These are phyloP conservation scores for Dione juno DNA, from an alignment of 2,888 invertebrate species.

Conservation along the genomic window DNA sequence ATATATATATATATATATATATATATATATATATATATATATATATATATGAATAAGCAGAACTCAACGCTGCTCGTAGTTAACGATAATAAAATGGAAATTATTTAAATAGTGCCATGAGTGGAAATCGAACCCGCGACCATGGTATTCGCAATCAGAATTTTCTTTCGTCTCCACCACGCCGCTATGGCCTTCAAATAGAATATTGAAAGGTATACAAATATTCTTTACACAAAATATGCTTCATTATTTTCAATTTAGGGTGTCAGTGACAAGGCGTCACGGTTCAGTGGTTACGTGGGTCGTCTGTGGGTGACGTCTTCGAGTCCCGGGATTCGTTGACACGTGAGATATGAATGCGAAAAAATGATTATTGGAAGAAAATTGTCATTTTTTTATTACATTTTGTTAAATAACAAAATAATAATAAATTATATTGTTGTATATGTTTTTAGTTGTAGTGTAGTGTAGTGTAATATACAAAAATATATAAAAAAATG, in stretches of 20 bases:
- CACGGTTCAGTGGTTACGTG: constrained; percentile 33
- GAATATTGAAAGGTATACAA: not conserved
- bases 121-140: not conserved
- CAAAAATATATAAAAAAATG: too few species aligned
- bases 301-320: constrained; percentile 29
- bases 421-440: too few species aligned
- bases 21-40: too few species aligned
- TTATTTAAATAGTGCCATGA: not conserved
- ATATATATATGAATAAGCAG: too few species aligned
- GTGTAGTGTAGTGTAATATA: too few species aligned
- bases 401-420: too few species aligned
- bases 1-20: too few species aligned
- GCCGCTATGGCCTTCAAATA: not conserved
- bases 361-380: not conserved
- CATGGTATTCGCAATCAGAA: not conserved
- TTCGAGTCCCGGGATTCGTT: constrained; percentile 22
- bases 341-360: constrained; percentile 1
- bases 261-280: constrained; percentile 26
- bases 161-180: not conserved
- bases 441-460: too few species aligned
- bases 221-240: constrained; percentile 12
- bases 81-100: not conserved
- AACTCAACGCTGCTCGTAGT: too few species aligned
- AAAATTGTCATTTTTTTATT: too few species aligned
- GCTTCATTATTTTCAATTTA: constrained; percentile 26